Conservation (phyloP, 35 echinoderm and acorn worm genomes). For the Ophiothrix spiculata region DNA sequence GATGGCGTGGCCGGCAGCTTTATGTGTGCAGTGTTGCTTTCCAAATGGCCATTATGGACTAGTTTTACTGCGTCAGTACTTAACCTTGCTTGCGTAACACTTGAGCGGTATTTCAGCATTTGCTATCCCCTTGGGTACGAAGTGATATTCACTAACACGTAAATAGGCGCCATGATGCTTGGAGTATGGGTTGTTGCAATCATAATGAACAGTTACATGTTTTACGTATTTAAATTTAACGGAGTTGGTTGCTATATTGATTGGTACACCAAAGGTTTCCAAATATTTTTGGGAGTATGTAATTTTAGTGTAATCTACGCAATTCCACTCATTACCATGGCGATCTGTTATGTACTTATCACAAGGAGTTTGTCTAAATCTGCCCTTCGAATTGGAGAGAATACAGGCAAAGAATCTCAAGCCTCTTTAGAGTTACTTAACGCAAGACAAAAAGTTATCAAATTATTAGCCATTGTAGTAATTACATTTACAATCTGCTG, state of each 20-base stretch:
- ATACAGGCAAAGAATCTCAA: background rate
- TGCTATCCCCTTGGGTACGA: constrained; percentile 61
- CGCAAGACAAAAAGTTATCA: constrained; percentile 63
- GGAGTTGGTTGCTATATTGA: constrained; percentile 33
- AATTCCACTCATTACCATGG: constrained; percentile 68
- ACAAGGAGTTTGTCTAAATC: constrained; percentile 52
- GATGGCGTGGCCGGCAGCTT: constrained; percentile 47
- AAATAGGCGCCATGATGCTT: constrained; percentile 56
- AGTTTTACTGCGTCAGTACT: constrained; percentile 70
- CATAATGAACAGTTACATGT: constrained; percentile 69
- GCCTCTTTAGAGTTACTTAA: constrained; percentile 53
- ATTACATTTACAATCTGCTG: constrained; percentile 80
- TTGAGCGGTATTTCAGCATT: constrained; percentile 86
- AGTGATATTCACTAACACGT: constrained; percentile 54
- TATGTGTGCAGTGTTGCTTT: constrained; percentile 59
- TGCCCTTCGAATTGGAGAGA: constrained; percentile 17
- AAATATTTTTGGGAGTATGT: constrained; percentile 49
- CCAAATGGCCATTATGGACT: constrained; percentile 80
- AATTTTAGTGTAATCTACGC: constrained; percentile 79
- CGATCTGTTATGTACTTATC: constrained; percentile 57
- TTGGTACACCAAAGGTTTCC: constrained; percentile 51
- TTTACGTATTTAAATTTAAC: constrained; percentile 55
- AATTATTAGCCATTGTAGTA: constrained; percentile 61
- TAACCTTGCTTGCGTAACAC: constrained; percentile 66
- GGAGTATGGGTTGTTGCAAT: constrained; percentile 59